These are phyloP conservation scores for Grammomys dolichurus DNA, from an alignment of 2,113 vertebrate genomes.

Conservation along the genomic window DNA sequence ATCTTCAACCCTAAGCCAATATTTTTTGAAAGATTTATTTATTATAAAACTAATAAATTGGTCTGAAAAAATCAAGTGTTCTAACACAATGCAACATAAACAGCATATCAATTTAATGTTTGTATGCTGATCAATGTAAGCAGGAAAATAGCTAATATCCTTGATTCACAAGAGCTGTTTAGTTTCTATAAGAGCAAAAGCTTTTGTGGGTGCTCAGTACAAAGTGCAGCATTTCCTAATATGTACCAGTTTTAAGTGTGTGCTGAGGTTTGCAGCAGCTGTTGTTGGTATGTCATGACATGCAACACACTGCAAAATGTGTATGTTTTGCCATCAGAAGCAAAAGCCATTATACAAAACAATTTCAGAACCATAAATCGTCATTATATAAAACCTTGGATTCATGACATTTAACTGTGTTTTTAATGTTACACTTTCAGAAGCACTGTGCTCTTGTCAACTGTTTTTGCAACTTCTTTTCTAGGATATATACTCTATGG, in stretches of 20 bases:
- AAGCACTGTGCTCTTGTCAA: background rate
- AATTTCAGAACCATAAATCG: background rate
- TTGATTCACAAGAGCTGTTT: background rate
- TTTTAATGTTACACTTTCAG: background rate
- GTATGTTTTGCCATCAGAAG: background rate
- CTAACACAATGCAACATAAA: background rate
- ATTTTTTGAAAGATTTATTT: background rate
- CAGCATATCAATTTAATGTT: background rate
- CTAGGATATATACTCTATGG: background rate
- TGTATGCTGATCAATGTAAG: background rate
- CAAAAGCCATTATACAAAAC: background rate
- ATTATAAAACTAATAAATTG: background rate
- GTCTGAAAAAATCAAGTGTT: background rate
- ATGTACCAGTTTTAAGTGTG: background rate
- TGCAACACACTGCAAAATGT: background rate
- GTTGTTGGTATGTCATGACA: background rate
- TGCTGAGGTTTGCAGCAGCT: background rate
- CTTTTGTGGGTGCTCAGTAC: background rate
- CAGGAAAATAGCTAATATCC: background rate
- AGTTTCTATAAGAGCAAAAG: background rate
- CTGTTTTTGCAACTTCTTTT: background rate
- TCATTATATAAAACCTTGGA: background rate
- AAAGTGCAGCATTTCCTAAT: background rate
- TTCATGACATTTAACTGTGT: background rate
- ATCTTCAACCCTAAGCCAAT: background rate